Evolutionary conservation across 2,797 vertebrate species (phyloP).

Genomic region (Eulemur albifrons): DNA sequence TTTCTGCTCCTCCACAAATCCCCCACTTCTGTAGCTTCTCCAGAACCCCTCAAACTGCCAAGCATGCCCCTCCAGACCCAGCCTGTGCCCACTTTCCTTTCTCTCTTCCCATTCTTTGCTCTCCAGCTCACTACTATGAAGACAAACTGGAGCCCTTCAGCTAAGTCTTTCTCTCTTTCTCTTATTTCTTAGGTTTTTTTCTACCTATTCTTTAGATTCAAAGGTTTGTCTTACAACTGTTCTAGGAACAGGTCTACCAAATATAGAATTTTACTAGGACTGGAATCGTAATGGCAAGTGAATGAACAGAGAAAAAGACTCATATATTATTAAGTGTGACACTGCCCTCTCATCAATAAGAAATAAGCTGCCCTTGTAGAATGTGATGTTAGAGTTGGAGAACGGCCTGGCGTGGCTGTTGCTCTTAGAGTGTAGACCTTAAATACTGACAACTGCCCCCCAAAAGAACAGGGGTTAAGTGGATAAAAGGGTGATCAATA

Average conservation of each 20-base stretch:
- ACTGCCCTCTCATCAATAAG: background rate
- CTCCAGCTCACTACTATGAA: background rate
- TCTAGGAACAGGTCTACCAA: background rate
- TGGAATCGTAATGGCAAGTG: background rate
- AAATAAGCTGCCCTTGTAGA: background rate
- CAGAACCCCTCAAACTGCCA: background rate
- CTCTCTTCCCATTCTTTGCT: background rate
- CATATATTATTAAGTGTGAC: background rate
- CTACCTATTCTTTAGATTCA: background rate
- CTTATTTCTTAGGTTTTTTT: background rate
- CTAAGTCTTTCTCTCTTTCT: background rate
- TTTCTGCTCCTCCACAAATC: background rate
- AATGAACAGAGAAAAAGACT: background rate
- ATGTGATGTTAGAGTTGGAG: background rate
- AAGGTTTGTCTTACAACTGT: background rate
- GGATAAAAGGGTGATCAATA: constrained; percentile 41
- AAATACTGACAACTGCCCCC: background rate
- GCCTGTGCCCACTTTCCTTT: no score
- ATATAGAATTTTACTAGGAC: background rate
- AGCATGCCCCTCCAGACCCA: accelerated
- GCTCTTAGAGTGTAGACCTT: background rate
- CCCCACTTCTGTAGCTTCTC: background rate
- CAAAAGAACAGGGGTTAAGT: background rate
- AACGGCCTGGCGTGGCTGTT: background rate
- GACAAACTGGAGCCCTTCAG: background rate